These are phyloP conservation scores for Drosophila suzukii DNA, from an alignment of 1,140 invertebrate genomes.

Conservation along the genomic window DNA sequence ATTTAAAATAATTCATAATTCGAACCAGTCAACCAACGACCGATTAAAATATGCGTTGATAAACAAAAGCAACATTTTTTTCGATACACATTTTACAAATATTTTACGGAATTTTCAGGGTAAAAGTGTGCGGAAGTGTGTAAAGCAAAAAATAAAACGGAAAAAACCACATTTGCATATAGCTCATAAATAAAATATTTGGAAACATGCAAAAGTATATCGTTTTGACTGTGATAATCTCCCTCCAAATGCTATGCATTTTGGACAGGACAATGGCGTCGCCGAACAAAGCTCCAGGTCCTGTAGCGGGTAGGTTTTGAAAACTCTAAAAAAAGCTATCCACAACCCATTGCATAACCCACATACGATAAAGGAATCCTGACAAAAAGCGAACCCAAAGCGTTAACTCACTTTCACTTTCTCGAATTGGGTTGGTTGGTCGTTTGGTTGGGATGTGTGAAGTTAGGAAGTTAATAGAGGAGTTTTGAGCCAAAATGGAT, in stretches of 20 bases:
- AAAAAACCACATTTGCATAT: slow-evolving; percentile 20
- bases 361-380: slow-evolving; percentile 20
- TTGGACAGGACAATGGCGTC: slow-evolving; percentile 62
- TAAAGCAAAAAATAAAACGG: slow-evolving; percentile 23
- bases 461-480: slow-evolving; percentile 48
- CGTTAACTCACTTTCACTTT: slow-evolving; percentile 69
- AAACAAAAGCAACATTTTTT: slow-evolving; percentile 46
- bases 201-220: slow-evolving; percentile 77
- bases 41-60: slow-evolving; percentile 52
- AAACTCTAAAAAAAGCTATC: neutral
- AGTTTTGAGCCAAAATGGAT: slow-evolving; percentile 28
- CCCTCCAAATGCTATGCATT: slow-evolving; percentile 67
- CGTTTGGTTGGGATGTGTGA: slow-evolving; percentile 15
- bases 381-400: slow-evolving; percentile 2
- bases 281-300: slow-evolving; percentile 62
- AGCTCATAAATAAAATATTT: slow-evolving; percentile 20
- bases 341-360: slow-evolving; percentile 30
- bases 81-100: slow-evolving; percentile 23
- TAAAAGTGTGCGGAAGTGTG: slow-evolving; percentile 63
- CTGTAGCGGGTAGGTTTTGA: slow-evolving; percentile 61
- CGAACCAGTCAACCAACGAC: slow-evolving; percentile 25
- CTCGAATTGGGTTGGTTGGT: slow-evolving; percentile 36
- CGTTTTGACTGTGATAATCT: slow-evolving; percentile 79
- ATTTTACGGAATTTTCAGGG: slow-evolving; percentile 46
- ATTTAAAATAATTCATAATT: slow-evolving; percentile 42